Evolutionary conservation across 2,113 vertebrate species (phyloP), one percentile per base, ranked within the genome.

Genomic region (Urocynchramus pylzowi): DNA sequence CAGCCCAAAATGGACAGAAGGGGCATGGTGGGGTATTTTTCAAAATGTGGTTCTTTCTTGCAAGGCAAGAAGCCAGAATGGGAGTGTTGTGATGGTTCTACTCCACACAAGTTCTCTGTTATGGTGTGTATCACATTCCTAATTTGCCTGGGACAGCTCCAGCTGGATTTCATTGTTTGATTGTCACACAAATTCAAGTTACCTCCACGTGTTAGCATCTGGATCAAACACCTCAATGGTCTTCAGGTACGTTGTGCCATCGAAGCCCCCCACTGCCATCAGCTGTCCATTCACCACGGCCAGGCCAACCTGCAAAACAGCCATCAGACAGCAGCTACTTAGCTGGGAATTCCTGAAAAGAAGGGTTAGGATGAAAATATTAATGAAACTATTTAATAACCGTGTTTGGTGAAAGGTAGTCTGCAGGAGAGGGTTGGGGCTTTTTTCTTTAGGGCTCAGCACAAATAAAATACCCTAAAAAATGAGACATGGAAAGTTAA

Each of bases 191-290:
- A 60, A 64, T 30, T 84, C 74, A 82, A 81, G 45, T 97, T 98
- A 99, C 99, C 99, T 99, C 99, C 99, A 99, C 0, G 99, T 99
- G 95, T 99, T 99, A 74, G 99, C 99, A 87, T 99, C 99, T 21
- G 99, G 99, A 94, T 99, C 99, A 84, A 99, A 99, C 53, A 99
- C 99, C 97, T 99, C 99, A 96, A 99, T 99, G 26, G 99, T 99
- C 98, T 99, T 99, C 90, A 99, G 98, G 96, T 99, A 99, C 0
- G 99, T 99, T 14, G 99, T 99, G 57, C 99, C 99, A 95, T 99
- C 99, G 97, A 99, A 99, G 23, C 99, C 99, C 63, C 99, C 99
- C 8, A 99, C 99, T 47, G 99, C 99, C 99, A 99, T 99, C 68
- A 99, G 98, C 96, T 99, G 99, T 73, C 99, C 99, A 11, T 99